Conservation (phyloP, 2,113 vertebrate species). For the Nettapus auritus region DNA sequence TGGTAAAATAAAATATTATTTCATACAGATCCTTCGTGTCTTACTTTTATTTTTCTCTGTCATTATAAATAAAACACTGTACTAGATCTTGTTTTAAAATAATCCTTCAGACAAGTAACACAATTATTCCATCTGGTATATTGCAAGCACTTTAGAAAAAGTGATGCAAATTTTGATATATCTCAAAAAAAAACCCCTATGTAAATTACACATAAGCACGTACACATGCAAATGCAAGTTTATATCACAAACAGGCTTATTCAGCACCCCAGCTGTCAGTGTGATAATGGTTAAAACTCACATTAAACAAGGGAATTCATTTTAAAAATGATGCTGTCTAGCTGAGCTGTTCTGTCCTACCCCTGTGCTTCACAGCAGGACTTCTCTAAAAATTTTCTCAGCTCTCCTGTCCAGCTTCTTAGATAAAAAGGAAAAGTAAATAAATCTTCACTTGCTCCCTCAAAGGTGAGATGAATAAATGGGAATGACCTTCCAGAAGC, state of each 20-base stretch:
- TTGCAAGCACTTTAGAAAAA: slow-evolving; percentile 13
- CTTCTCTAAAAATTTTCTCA: not conserved
- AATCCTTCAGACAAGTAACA: not conserved
- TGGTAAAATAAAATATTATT: not conserved
- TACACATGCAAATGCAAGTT: not conserved
- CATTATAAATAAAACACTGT: not conserved
- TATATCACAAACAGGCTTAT: not conserved
- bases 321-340: not conserved
- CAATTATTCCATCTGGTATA: slow-evolving; percentile 11
- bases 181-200: not conserved
- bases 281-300: not conserved
- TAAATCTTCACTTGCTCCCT: not conserved
- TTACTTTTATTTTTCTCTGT: not conserved
- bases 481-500: not conserved
- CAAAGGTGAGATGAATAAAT: not conserved
- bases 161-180: slow-evolving; percentile 2
- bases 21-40: not conserved
- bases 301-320: not conserved
- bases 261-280: not conserved
- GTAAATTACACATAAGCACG: not conserved
- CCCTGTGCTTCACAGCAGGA: not conserved
- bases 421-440: not conserved
- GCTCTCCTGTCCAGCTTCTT: not conserved
- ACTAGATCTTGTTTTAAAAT: not conserved
- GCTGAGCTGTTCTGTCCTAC: not conserved